Evolutionary conservation across 2,888 invertebrate species (phyloP).

Genomic region (Parnassius glacialis): DNA sequence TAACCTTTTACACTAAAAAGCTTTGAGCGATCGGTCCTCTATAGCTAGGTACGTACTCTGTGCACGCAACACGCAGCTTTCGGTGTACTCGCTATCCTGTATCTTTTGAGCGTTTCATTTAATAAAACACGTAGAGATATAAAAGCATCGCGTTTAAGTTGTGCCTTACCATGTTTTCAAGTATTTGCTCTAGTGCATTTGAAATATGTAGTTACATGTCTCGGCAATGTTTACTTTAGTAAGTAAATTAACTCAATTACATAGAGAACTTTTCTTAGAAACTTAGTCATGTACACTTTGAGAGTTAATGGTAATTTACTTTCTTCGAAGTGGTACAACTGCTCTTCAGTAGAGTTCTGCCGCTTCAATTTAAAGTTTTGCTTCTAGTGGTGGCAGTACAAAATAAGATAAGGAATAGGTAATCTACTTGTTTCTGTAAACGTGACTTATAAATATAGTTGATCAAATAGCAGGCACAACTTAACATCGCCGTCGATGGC

Average conservation of each 20-base stretch:
- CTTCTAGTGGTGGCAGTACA: conserved; percentile 41
- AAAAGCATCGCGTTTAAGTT: conserved; percentile 60
- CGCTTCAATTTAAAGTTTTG: conserved; percentile 57
- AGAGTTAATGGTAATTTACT: conserved; percentile 54
- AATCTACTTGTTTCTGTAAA: conserved; percentile 33
- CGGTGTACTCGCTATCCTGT: conserved; percentile 69
- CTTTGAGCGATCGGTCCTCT: conserved; percentile 75
- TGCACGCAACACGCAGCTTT: conserved; percentile 76
- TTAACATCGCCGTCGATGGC: conserved; percentile 62
- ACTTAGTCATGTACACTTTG: conserved; percentile 49
- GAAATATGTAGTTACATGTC: conserved; percentile 34
- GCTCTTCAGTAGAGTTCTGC: conserved; percentile 42
- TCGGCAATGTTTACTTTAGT: conserved; percentile 27
- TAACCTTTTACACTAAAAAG: conserved; percentile 36
- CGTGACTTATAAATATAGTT: conserved; percentile 22
- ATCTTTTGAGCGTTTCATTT: conserved; percentile 54
- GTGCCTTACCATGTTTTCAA: conserved; percentile 45
- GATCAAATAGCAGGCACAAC: conserved; percentile 57
- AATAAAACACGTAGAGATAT: conserved; percentile 58
- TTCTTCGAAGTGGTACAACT: conserved; percentile 43
- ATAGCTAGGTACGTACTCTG: conserved; percentile 51
- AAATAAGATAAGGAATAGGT: conserved; percentile 35
- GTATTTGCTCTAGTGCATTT: conserved; percentile 27
- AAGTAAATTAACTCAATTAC: conserved; percentile 43
- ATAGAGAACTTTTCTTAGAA: conserved; percentile 45